These are phyloP conservation scores for Limulus polyphemus DNA, from an alignment of 2,888 invertebrate genomes.

Conservation along the genomic window DNA sequence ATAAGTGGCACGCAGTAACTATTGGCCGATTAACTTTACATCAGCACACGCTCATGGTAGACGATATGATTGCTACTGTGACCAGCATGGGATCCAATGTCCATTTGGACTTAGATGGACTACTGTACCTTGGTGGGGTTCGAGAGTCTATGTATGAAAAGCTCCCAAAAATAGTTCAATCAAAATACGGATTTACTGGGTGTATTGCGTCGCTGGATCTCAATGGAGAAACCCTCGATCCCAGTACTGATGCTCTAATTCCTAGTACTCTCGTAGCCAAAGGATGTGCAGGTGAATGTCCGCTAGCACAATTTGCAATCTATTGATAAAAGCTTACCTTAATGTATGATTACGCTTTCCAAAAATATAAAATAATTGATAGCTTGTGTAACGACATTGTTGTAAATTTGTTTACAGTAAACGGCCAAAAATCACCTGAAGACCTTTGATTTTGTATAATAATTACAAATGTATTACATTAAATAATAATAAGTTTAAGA, in stretches of 20 bases:
- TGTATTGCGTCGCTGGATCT: constrained; percentile 84
- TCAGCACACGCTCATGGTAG: constrained; percentile 78
- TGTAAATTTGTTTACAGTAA: too few species aligned
- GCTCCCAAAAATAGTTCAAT: constrained; percentile 62
- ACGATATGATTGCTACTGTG: constrained; percentile 69
- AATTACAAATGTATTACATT: too few species aligned
- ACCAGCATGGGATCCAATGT: constrained; percentile 53
- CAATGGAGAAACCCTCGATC: constrained; percentile 75
- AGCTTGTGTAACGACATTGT: too few species aligned
- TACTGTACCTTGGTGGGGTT: constrained; percentile 76
- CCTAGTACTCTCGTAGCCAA: constrained; percentile 69
- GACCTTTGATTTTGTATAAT: too few species aligned
- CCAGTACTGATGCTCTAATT: constrained; percentile 67
- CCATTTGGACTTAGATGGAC: constrained; percentile 76
- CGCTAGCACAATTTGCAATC: too few species aligned
- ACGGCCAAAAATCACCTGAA: too few species aligned
- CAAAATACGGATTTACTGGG: constrained; percentile 81
- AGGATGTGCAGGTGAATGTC: constrained; percentile 65
- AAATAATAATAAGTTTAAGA: too few species aligned
- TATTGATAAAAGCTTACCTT: too few species aligned
- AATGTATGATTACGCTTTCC: too few species aligned
- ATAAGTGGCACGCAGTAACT: constrained; percentile 87
- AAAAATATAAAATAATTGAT: too few species aligned
- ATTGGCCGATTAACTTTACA: constrained; percentile 65
- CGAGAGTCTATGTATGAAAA: constrained; percentile 70